Conservation (phyloP, 2,797 vertebrate species). For the Masticophis lateralis region DNA sequence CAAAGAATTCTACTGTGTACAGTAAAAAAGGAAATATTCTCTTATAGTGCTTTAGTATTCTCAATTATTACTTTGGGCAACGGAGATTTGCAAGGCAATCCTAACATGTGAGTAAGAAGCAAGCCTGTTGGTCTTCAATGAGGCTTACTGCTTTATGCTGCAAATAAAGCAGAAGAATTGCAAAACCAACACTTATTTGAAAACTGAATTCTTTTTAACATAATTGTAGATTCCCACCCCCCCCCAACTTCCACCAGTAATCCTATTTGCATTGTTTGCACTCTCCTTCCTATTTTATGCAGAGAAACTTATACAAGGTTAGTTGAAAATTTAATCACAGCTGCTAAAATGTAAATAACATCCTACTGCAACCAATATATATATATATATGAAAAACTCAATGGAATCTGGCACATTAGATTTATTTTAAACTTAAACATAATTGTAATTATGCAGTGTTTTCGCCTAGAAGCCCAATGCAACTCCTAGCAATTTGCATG, state of each 20-base stretch:
- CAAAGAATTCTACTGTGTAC: not conserved
- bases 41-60: not conserved
- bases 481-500: not conserved
- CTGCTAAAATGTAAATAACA: not conserved
- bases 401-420: not conserved
- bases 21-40: not conserved
- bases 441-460: not conserved
- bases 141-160: not conserved
- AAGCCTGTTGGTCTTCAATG: not conserved
- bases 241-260: not conserved
- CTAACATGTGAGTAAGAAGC: not conserved
- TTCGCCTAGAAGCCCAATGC: not conserved
- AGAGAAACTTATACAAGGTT: not conserved
- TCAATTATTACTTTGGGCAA: conserved; percentile 2
- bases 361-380: not conserved
- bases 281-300: not conserved
- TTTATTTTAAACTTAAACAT: not conserved
- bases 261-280: not conserved
- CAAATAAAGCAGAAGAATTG: not conserved
- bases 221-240: no score
- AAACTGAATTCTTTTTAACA: not conserved
- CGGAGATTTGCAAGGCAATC: not conserved
- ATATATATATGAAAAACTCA: not conserved
- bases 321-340: not conserved
- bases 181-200: not conserved